Evolutionary conservation across 2,797 vertebrate species (phyloP).

Genomic region (Acrocephalus scirpaceus): DNA sequence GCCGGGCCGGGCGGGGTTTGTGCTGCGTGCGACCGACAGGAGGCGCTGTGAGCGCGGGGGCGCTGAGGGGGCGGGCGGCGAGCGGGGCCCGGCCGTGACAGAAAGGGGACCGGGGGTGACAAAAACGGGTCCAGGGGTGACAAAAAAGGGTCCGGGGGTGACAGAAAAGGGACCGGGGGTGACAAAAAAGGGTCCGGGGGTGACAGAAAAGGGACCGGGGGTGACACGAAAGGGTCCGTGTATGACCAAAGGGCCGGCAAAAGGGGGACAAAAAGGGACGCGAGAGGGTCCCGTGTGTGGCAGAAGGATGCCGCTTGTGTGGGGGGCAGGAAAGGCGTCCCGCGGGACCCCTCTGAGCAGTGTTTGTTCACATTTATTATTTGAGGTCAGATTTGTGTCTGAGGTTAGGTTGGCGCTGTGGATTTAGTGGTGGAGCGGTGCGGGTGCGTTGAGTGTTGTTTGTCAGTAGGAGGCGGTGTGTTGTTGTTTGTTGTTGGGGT

Average conservation of each 20-base stretch:
- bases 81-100: too few species aligned
- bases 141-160: rapidly evolving
- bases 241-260: neutral
- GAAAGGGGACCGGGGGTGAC: neutral
- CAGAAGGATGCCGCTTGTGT: too few species aligned
- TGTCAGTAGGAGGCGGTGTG: neutral
- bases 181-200: rapidly evolving
- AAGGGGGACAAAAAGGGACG: neutral
- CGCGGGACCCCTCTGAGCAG: rapidly evolving
- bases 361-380: rapidly evolving
- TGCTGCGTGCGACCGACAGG: neutral
- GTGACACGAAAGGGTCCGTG: too few species aligned
- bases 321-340: too few species aligned
- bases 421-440: neutral
- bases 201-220: too few species aligned
- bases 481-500: too few species aligned
- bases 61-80: neutral
- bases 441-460: too few species aligned
- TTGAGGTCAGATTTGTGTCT: too few species aligned
- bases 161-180: too few species aligned
- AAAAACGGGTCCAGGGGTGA: neutral
- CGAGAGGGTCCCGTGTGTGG: neutral
- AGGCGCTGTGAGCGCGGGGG: neutral
- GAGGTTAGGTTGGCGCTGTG: neutral
- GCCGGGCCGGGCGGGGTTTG: neutral